Evolutionary conservation across 37 sponge, comb jelly and placozoan genomes (phyloP).

Genomic region (Spongilla lacustris): DNA sequence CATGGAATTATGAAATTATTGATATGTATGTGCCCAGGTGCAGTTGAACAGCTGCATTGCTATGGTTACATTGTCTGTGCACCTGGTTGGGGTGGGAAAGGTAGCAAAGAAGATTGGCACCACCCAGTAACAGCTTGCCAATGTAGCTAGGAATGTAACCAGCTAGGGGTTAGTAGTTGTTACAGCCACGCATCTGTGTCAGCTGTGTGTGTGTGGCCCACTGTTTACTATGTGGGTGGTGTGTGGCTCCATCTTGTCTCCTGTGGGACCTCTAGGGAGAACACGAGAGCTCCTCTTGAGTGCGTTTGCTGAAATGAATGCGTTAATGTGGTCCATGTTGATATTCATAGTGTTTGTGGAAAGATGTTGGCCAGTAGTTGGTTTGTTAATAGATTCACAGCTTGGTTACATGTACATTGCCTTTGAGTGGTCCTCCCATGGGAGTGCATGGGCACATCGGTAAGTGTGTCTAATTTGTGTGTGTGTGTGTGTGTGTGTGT

Average conservation of each 20-base stretch:
- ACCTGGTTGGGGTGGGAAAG: no score
- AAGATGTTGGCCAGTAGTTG: no score
- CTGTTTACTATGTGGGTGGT: neutral
- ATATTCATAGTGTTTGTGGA: slow-evolving; percentile 9
- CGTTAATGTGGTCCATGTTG: neutral
- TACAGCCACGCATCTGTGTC: neutral
- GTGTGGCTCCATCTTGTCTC: neutral
- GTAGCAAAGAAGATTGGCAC: no score
- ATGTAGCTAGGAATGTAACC: neutral
- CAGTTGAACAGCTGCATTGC: no score
- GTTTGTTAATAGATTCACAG: neutral
- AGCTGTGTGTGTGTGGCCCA: neutral
- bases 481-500: slow-evolving; percentile 10
- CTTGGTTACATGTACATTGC: neutral
- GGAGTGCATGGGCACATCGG: no score
- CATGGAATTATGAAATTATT: no score
- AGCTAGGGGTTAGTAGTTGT: neutral
- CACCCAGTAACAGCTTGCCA: neutral
- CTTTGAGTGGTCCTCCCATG: no score
- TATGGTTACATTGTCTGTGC: no score
- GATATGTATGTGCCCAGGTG: no score
- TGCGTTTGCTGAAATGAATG: neutral
- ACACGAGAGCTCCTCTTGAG: no score
- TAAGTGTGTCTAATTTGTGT: no score
- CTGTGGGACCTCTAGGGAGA: neutral